phyloP scores from a whole-genome alignment of 2,113 vertebrate species.

The Hemiscyllium ocellatum region DNA sequence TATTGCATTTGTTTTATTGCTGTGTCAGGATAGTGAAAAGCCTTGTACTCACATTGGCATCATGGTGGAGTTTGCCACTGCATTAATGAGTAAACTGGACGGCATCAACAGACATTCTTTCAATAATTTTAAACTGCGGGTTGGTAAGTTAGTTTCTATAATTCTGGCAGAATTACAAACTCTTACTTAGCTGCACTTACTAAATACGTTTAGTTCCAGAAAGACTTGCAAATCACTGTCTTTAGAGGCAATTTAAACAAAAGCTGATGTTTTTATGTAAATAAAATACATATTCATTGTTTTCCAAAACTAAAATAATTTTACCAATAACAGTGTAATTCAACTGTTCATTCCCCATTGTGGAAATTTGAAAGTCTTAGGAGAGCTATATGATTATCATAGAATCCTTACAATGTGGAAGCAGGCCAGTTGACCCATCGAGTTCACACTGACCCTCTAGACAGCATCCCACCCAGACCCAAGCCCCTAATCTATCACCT shows the following conservation, averaged over 20 bases:
- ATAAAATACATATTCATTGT: neutral
- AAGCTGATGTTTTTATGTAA: neutral
- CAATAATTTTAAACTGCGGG: conserved; percentile 85
- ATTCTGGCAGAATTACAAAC: neutral
- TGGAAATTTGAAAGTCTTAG: neutral
- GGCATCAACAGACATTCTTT: conserved; percentile 98
- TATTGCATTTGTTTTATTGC: neutral
- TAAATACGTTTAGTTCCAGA: neutral
- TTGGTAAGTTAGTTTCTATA: conserved; percentile 66
- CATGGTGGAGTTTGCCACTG: conserved; percentile 92
- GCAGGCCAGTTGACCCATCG: too few relatives aligned
- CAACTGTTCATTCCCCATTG: neutral
- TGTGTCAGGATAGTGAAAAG: conserved; percentile 69
- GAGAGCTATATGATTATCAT: too few relatives aligned
- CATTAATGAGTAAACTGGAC: conserved; percentile 87
- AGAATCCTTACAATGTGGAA: too few relatives aligned
- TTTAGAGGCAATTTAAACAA: neutral
- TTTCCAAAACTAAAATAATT: neutral
- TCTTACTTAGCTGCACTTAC: neutral
- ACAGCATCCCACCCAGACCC: too few relatives aligned
- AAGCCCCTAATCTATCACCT: too few relatives aligned
- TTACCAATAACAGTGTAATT: neutral
- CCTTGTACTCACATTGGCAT: conserved; percentile 87
- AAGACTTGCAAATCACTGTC: neutral
- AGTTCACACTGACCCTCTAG: too few relatives aligned